Conservation (phyloP, 2,888 invertebrate species). For the Suillia variegata region DNA sequence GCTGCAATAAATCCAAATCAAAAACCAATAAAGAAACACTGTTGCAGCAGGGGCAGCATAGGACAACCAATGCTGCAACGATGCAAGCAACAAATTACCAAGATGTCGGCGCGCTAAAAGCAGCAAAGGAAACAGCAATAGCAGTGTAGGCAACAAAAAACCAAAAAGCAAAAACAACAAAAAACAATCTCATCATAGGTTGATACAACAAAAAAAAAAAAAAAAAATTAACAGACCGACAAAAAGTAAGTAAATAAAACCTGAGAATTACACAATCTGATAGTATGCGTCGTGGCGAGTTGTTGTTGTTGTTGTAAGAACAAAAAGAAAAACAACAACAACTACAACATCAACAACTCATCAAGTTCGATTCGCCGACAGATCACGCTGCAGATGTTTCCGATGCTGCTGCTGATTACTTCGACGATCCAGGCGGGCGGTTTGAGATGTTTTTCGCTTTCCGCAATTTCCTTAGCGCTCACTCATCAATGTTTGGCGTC, state of each 20-base stretch:
- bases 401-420: constrained; percentile 19
- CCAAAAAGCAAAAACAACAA: not conserved
- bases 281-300: too few species aligned
- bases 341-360: constrained; percentile 4
- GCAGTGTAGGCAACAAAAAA: too few species aligned
- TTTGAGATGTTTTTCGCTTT: not conserved
- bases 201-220: not conserved
- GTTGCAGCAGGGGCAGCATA: constrained; percentile 25
- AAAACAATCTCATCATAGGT: not conserved
- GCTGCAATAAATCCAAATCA: constrained; percentile 39
- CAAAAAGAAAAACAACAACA: not conserved
- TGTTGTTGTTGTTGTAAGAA: too few species aligned
- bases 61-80: constrained; percentile 7
- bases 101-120: too few species aligned
- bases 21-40: constrained; percentile 37
- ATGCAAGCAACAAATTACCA: not conserved
- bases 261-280: not conserved
- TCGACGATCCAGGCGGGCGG: too few species aligned
- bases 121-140: not conserved
- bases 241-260: constrained; percentile 1
- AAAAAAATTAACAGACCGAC: constrained; percentile 3
- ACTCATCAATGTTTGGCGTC: not conserved
- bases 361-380: constrained; percentile 19
- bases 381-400: constrained; percentile 20
- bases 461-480: not conserved